Percentiles rank a stretch among this genome's conserved stretches.
Evolutionary conservation across 2,888 invertebrate genomes (phyloP).

Genomic region (Rhodophaea formosa): DNA sequence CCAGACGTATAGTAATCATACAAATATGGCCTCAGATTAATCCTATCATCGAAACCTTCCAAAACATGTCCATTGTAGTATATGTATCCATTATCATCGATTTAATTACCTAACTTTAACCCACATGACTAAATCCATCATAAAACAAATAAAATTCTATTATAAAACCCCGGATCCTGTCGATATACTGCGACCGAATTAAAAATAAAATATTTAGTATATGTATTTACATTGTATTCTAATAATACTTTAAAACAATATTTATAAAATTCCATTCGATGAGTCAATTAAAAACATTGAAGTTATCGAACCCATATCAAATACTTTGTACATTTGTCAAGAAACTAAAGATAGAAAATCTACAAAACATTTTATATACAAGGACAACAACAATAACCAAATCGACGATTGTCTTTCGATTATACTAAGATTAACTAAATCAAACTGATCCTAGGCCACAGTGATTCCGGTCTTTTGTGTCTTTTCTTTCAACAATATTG

Average conservation of each 20-base stretch:
- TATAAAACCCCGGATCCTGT: conserved; percentile 32
- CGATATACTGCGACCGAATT: conserved; percentile 44
- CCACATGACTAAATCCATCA: conserved; percentile 40
- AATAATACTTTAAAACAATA: conserved; percentile 80
- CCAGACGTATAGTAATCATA: conserved; percentile 21
- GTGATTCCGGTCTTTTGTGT: background rate
- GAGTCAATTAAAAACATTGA: conserved; percentile 55
- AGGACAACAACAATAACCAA: conserved; percentile 72
- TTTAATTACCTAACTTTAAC: conserved; percentile 30
- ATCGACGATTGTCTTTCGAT: conserved; percentile 54
- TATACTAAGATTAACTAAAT: conserved; percentile 54
- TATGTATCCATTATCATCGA: conserved; percentile 18
- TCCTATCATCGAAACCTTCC: conserved; percentile 23
- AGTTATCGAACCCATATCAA: conserved; percentile 59
- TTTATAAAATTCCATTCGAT: conserved; percentile 67
- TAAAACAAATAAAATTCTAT: conserved; percentile 33
- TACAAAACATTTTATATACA: conserved; percentile 78
- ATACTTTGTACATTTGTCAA: conserved; percentile 75
- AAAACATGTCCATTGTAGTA: conserved; percentile 12
- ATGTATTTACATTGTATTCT: conserved; percentile 75
- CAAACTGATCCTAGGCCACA: conserved; percentile 37
- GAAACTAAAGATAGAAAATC: conserved; percentile 76
- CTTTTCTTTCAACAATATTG: background rate
- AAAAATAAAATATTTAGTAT: conserved; percentile 62
- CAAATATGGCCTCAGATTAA: conserved; percentile 29